Evolutionary conservation across 2,113 vertebrate genomes (phyloP), one percentile per base, ranked within the genome.

Genomic region (Thomomys bottae): DNA sequence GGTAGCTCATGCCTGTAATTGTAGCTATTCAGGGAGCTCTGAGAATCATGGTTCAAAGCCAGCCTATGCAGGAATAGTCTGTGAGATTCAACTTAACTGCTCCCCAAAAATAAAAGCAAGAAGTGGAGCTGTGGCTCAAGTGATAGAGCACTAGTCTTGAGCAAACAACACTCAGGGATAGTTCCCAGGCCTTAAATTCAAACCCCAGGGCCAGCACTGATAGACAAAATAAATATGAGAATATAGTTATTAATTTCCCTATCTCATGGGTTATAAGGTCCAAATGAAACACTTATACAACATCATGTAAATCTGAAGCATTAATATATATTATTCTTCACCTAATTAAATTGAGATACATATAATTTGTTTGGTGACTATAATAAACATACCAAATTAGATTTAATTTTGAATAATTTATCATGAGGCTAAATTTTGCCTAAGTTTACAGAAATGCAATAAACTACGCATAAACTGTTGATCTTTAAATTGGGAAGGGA

Each of bases 401-500:
- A 93, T 61, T 84, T 90, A 85, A 72, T 93, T 89, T 38, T 84
- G 8, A 72, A 87, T 82, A 91, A 85, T 49, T 36, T 2, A 70
- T 21, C 8, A 76, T 49, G 24, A 21, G 10, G 30, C 81, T 66
- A 85, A 49, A 81, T 66, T 95, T 86, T 82, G 87, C 14, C 85
- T 80, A 59, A 72, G 28, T 85, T 88, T 78, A 90, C 1, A 92
- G 34, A 84, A 89, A 67, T 85, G 20, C 20, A 59, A 83, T 84
- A 73, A 90, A 82, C 5, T 40, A 92, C 61, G 64, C 2, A 83
- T 92, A 73, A 88, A 90, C 5, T 75, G 6, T 28, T 94, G 63
- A 87, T 66, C 54, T 83, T 79, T 70, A 88, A 91, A 8, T 72
- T 88, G 63, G 57, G 85, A 95, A 91, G 86, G 54, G 82, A 8